Evolutionary conservation across 1,140 invertebrate genomes (phyloP), one percentile per base, ranked within the genome.

Genomic region (Paralvinella palmiformis): DNA sequence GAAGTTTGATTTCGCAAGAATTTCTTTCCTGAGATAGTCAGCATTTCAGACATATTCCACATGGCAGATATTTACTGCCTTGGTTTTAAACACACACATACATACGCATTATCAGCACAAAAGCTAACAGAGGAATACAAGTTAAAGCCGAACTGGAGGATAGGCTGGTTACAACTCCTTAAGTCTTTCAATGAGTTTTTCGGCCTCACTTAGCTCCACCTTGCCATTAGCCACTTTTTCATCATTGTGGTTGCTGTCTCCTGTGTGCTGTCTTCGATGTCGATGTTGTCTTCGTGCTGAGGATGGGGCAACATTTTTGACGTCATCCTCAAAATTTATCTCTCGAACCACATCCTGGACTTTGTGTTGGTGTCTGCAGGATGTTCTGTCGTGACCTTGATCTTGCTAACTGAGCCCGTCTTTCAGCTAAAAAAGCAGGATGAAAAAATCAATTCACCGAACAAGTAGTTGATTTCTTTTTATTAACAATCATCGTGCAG

Each of bases 321-420:
- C 31, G 1, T 37, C 33, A n/a, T 32, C 31, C 17, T 73, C 68
- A 64, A 76, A 71, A 35, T 72, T 73, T 15, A 75, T 75, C 45
- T 76, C 73, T 6, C 66, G 61, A 6, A 70, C 61, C 7, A 67
- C 65, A 36, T 44, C 62, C 44, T 55, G 65, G 48, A 50, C 57
- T 24, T 37, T n/a, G n/a, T n/a, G n/a, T n/a, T n/a, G n/a, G 58
- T 22, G 33, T 24, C 35, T 60, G 50, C 32, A 72, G 56, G 10
- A 77, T 57, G 60, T 77, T 75, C 64, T 75, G 72, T 59, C 76
- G 59, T 44, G 76, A 77, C 63, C 76, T 66, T 53, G 73, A 70
- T 62, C 75, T 61, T 17, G 70, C 69, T 27, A 78, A 66, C 64
- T 78, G 75, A 27, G 74, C 75, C 52, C 76, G 61, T 65, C 74